phyloP scores from a whole-genome alignment of 2,888 invertebrate genomes.

The Pandemis corylana region DNA sequence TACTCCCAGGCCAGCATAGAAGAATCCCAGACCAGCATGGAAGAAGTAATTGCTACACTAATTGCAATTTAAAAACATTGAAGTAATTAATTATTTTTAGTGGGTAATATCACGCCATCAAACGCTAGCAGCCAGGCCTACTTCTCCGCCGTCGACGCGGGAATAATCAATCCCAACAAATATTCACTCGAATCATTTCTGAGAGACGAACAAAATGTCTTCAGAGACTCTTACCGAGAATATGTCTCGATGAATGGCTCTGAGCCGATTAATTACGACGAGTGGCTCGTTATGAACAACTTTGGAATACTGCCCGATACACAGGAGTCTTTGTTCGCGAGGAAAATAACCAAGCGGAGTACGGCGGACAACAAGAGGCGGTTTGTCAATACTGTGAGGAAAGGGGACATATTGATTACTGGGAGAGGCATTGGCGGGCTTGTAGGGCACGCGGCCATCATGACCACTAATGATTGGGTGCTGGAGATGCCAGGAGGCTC shows the following conservation, averaged over 20 bases:
- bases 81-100: constrained; percentile 55
- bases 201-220: constrained; percentile 62
- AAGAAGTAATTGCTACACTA: no score
- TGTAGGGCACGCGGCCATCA: constrained; percentile 65
- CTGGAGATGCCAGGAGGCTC: constrained; percentile 64
- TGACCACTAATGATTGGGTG: constrained; percentile 64
- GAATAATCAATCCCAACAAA: constrained; percentile 70
- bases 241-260: constrained; percentile 56
- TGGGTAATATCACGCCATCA: constrained; percentile 46
- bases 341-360: constrained; percentile 62
- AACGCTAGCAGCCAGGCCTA: constrained; percentile 56
- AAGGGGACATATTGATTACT: constrained; percentile 63
- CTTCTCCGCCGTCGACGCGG: constrained; percentile 60
- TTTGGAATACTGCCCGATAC: constrained; percentile 65
- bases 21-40: no score
- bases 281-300: constrained; percentile 71
- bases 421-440: constrained; percentile 57
- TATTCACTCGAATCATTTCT: constrained; percentile 63
- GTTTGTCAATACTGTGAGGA: constrained; percentile 62
- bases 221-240: constrained; percentile 60
- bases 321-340: constrained; percentile 62
- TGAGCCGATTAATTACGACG: constrained; percentile 61
- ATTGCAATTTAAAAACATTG: not conserved
- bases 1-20: no score
- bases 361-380: constrained; percentile 60